Evolutionary conservation across 2,113 vertebrate species (phyloP), one percentile per base, ranked within the genome.

Genomic region (Sterna hirundo): DNA sequence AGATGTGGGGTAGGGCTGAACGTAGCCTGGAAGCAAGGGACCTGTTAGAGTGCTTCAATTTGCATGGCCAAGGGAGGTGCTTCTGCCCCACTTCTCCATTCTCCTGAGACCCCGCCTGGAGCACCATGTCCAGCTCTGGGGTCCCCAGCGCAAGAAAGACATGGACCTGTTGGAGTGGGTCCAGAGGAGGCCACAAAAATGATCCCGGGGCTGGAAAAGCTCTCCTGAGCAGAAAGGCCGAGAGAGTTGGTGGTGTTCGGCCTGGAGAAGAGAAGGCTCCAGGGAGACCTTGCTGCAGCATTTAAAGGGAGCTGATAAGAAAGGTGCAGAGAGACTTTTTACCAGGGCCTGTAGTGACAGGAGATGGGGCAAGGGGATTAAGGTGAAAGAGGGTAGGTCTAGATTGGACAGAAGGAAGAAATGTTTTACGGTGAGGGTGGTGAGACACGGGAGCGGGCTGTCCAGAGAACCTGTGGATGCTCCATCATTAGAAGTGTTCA

Each of bases 1-100:
- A 54, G 29, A n/a, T 46, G 46, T 47, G 60, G 58, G 54, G 44
- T 34, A 46, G 40, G 75, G 40, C 46, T 83, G 54, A 44, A 64
- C 1, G 5, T 18, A 11, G 51, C 60, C 61, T 83, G 55, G 52
- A 72, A 75, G 17, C n/a, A 86, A 75, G 26, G 22, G 49, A 92
- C 0, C 1, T 72, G 15, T 15, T 68, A 36, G 4, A 29, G 19
- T 38, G 6, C n/a, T 75, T 77, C 3, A 5, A 0, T 68, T 30
- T 5, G 17, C 49, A 40, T 76, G 62, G 47, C 18, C 38, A 62
- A 44, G 40, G 30, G 23, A 74, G 2, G 14, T 16, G 49, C 34
- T 64, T 46, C 12, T 81, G 1, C 18, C 30, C 18, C 34, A 27
- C 12, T 34, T 1, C 8, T 40, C 40, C 4, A 2, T 12, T 55